Evolutionary conservation across 2,113 vertebrate genomes (phyloP), one percentile per base, ranked within the genome.

Genomic region (Heterotis niloticus): DNA sequence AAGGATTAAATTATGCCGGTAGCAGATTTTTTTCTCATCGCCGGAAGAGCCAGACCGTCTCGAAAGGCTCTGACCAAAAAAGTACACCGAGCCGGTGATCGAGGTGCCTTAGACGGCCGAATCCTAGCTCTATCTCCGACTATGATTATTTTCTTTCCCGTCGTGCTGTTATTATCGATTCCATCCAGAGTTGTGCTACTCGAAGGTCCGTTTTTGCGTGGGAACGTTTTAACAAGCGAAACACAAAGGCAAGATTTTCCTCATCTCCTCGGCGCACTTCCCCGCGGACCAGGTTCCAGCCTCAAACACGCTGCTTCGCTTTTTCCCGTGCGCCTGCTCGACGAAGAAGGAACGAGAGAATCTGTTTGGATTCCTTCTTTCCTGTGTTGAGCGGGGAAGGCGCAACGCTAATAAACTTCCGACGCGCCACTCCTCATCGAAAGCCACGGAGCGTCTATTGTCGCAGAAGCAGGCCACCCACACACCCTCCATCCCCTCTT

Each of bases 161-260:
- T 20, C 59, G 3, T 11, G 59, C 59, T 20, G 59, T 11, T 20
- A 62, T 20, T 62, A 20, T 20, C 59, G 20, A 17, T 20, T 62
- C 59, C 59, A 62, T 44, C 34, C 34, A 44, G 34, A 2, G 34
- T 7, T 62, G 13, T 3, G 59, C 13, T 14, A 11, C 18, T 51
- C 44, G 34, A n/a, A 72, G 54, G 23, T 54, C 18, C 69, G 54
- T 72, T 72, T 72, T 52, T n/a, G n/a, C 7, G 10, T 72, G 69
- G 69, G 51, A 54, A 72, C 51, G 52, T 72, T 72, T 72, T 51
- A 72, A 72, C 23, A 18, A 34, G 44, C 24, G 54, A 72, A 51
- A 72, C 23, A 18, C 9, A 72, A 12, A 72, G 18, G 12, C 23
- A 51, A 72, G 54, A 72, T n/a, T 54, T 20, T 54, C 18, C 18